Evolutionary conservation across 2,888 invertebrate genomes (phyloP).

Genomic region (Bombylius discolor): DNA sequence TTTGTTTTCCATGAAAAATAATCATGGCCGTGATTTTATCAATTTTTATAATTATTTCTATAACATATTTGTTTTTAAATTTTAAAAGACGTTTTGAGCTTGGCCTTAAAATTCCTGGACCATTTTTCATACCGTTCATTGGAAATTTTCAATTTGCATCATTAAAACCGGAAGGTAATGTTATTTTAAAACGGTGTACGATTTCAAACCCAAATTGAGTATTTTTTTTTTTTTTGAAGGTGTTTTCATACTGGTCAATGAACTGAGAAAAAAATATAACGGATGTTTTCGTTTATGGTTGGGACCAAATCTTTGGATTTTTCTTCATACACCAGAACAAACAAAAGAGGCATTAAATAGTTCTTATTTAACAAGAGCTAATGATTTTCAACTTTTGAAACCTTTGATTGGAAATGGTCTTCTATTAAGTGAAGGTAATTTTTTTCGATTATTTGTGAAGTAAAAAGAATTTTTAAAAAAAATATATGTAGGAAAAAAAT

Average conservation of each 20-base stretch:
- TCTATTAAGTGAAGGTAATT: constrained; percentile 27
- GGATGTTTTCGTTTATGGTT: constrained; percentile 29
- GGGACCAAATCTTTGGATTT: constrained; percentile 31
- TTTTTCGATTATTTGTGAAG: neutral
- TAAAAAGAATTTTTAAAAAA: too few relatives aligned
- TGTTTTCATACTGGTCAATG: constrained; percentile 18
- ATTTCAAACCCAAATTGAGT: too few relatives aligned
- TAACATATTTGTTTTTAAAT: neutral
- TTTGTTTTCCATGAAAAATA: too few relatives aligned
- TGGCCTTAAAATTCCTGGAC: constrained; percentile 26
- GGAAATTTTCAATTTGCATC: constrained; percentile 31
- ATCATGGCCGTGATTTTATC: neutral
- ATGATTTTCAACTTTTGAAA: constrained; percentile 25
- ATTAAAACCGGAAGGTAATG: constrained; percentile 27
- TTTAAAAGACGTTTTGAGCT: constrained; percentile 6
- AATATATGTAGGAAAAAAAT: constrained; percentile 35
- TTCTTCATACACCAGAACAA: constrained; percentile 28
- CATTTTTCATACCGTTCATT: constrained; percentile 28
- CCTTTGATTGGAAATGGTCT: constrained; percentile 30
- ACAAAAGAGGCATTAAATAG: constrained; percentile 27
- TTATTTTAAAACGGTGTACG: neutral
- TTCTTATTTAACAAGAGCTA: constrained; percentile 22
- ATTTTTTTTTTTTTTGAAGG: neutral
- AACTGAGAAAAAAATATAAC: constrained; percentile 22
- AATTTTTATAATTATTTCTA: neutral